These are phyloP conservation scores for Pristionchus arcanus DNA, from an alignment of 2,888 invertebrate genomes.

Conservation along the genomic window DNA sequence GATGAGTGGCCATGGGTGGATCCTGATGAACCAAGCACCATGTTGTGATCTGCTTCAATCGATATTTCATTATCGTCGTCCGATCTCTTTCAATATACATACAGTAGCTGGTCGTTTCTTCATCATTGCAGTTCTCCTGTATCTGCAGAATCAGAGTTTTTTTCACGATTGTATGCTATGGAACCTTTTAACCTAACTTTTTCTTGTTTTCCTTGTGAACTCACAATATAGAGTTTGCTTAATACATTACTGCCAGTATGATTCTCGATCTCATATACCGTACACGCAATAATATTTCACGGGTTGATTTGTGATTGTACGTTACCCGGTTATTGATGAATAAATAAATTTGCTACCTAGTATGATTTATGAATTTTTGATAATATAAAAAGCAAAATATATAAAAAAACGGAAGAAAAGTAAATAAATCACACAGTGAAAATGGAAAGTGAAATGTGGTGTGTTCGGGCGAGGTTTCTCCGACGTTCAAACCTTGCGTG, in stretches of 20 bases:
- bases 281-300: not conserved
- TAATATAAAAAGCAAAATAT: not conserved
- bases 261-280: not conserved
- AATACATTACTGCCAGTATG: not conserved
- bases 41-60: constrained; percentile 61
- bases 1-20: constrained; percentile 73
- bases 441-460: not conserved
- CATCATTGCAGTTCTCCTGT: too few species aligned
- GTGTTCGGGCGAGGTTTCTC: constrained; percentile 22
- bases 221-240: not conserved
- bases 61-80: not conserved
- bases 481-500: not conserved
- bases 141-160: too few species aligned
- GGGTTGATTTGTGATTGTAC: not conserved
- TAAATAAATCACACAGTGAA: not conserved
- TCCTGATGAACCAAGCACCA: constrained; percentile 73
- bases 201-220: not conserved
- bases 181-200: not conserved
- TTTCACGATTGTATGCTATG: too few species aligned
- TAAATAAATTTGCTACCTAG: not conserved
- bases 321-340: not conserved
- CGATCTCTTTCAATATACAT: not conserved
- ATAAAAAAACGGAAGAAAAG: not conserved
- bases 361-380: not conserved
- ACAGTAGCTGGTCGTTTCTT: too few species aligned